These are phyloP conservation scores for Axinella damicornis DNA, from an alignment of 37 sponge, comb jelly and placozoan species.

Conservation along the genomic window DNA sequence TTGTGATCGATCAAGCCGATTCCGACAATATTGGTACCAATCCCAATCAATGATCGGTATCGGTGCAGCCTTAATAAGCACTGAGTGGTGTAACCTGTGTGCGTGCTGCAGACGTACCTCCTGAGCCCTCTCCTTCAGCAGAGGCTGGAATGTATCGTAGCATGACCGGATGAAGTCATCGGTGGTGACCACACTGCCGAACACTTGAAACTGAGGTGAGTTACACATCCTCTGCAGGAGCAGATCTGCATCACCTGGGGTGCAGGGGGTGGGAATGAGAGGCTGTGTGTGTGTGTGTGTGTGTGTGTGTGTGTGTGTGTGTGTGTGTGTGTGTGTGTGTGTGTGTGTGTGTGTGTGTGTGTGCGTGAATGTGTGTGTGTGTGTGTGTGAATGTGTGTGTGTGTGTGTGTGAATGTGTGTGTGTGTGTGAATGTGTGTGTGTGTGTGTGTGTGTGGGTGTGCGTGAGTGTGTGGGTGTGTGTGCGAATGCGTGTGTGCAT, in stretches of 20 bases:
- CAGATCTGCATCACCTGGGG: constrained; percentile 56
- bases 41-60: too few species aligned
- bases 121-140: constrained; percentile 72
- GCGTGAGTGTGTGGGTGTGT: too few species aligned
- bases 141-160: constrained; percentile 51
- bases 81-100: too few species aligned
- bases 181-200: constrained; percentile 43
- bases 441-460: background rate
- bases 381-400: too few species aligned
- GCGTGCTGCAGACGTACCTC: constrained; percentile 39
- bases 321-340: background rate
- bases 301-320: background rate
- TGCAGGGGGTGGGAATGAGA: constrained; percentile 66
- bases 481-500: too few species aligned
- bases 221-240: constrained; percentile 25
- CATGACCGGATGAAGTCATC: constrained; percentile 64
- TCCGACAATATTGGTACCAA: too few species aligned
- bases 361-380: background rate
- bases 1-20: too few species aligned
- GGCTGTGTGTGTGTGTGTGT: constrained; percentile 29
- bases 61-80: too few species aligned
- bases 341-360: background rate
- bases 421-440: too few species aligned
- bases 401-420: too few species aligned
- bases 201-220: constrained; percentile 15